Evolutionary conservation across 2,797 vertebrate species (phyloP).

Genomic region (Geotrypetes seraphini): DNA sequence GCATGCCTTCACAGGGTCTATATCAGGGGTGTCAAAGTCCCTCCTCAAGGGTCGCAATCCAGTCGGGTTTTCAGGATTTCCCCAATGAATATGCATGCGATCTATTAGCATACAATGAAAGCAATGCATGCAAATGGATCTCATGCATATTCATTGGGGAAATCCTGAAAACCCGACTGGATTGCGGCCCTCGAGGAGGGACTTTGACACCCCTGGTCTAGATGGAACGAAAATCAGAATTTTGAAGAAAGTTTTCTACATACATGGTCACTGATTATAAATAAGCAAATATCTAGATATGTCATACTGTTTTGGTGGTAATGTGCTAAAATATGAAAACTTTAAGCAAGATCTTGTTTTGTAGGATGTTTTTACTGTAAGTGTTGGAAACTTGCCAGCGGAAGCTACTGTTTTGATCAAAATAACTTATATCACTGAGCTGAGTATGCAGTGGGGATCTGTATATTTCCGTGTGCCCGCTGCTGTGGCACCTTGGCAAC

Average conservation of each 20-base stretch:
- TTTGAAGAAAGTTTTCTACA: background rate
- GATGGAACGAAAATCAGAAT: background rate
- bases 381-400: constrained; percentile 74
- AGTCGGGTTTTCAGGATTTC: no score
- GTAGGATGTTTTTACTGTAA: constrained; percentile 80
- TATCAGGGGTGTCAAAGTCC: no score
- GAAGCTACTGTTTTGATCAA: constrained; percentile 73
- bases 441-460: constrained; percentile 37
- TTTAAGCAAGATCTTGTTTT: constrained; percentile 4
- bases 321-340: background rate
- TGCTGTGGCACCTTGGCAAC: constrained; percentile 73
- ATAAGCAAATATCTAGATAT: no score
- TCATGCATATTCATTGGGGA: no score
- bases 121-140: no score
- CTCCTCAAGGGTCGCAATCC: no score
- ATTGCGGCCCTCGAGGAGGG: no score
- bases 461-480: constrained; percentile 65
- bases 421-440: constrained; percentile 74
- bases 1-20: background rate
- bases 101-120: no score
- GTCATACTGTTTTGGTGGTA: background rate
- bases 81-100: no score
- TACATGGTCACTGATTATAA: background rate
- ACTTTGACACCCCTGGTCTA: no score
- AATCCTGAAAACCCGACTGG: no score